A percentile compares a stretch with the other conserved stretches of the same genome.
These are phyloP conservation scores for Leptonema lineaticorne DNA, from an alignment of 1,140 invertebrate species.

Conservation along the genomic window DNA sequence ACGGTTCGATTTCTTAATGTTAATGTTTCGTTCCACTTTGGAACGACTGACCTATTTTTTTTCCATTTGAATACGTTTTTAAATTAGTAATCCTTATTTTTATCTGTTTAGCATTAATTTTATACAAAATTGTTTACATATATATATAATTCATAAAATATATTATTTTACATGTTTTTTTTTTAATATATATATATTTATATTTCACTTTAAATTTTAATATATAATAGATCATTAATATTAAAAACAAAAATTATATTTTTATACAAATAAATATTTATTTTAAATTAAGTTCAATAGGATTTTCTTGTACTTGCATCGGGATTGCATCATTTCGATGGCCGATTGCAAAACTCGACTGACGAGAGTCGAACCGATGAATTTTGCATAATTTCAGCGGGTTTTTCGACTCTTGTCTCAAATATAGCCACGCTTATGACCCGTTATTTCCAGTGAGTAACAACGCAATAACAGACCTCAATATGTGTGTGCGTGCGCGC, in stretches of 20 bases:
- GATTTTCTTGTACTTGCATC: too few species aligned
- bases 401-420: neutral
- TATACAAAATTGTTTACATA: too few species aligned
- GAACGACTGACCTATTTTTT: conserved; percentile 10
- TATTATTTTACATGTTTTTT: neutral
- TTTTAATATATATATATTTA: too few species aligned
- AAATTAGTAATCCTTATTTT: too few species aligned
- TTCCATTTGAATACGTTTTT: neutral
- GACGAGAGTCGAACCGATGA: neutral
- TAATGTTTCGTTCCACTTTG: neutral
- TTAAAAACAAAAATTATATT: too few species aligned
- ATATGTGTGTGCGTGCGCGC: too few species aligned
- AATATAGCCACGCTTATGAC: conserved; percentile 17
- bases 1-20: neutral
- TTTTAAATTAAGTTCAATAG: too few species aligned
- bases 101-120: too few species aligned
- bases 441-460: conserved; percentile 31
- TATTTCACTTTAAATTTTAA: too few species aligned
- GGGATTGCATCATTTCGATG: too few species aligned
- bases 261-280: too few species aligned
- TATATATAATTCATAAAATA: neutral
- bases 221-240: too few species aligned
- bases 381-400: conserved; percentile 11
- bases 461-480: conserved; percentile 15
- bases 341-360: neutral